phyloP scores from a whole-genome alignment of 1,140 invertebrate species.

The Hypothenemus hampei region DNA sequence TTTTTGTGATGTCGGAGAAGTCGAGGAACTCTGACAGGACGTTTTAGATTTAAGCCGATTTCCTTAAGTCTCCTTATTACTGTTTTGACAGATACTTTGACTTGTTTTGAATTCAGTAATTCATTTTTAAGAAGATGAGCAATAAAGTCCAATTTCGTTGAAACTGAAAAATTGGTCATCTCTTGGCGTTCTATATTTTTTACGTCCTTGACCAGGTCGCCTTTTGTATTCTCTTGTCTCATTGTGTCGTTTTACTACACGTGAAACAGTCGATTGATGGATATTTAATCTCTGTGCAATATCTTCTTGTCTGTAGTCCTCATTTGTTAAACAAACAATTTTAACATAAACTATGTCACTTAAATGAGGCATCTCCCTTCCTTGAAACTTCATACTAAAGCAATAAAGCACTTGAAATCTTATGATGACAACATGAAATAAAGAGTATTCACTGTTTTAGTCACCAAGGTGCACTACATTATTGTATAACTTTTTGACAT shows the following conservation, averaged over 20 bases:
- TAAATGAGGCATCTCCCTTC: too few relatives aligned
- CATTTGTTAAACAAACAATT: constrained; percentile 11
- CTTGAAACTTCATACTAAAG: too few relatives aligned
- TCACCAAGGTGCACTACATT: too few relatives aligned
- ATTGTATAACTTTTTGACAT: constrained; percentile 2
- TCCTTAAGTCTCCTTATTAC: constrained; percentile 5
- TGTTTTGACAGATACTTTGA: constrained; percentile 15
- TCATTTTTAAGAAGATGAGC: constrained; percentile 12
- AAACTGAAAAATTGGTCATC: constrained; percentile 21
- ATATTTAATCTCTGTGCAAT: constrained; percentile 11
- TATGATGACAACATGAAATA: neutral
- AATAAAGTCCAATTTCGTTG: constrained; percentile 9
- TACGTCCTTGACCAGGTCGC: constrained; percentile 12
- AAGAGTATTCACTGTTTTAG: too few relatives aligned
- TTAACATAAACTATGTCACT: too few relatives aligned
- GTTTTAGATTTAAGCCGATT: constrained; percentile 2
- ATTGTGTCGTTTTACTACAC: constrained; percentile 12
- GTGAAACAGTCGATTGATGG: constrained; percentile 20
- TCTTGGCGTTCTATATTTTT: constrained; percentile 23
- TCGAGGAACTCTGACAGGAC: constrained; percentile 9
- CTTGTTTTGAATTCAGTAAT: constrained; percentile 11
- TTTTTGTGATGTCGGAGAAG: constrained; percentile 14
- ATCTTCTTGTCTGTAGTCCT: constrained; percentile 7
- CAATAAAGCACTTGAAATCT: too few relatives aligned
- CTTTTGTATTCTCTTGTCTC: constrained; percentile 22